These are phyloP conservation scores for Ophonus ardosiacus DNA, from an alignment of 2,888 invertebrate species.

Conservation along the genomic window DNA sequence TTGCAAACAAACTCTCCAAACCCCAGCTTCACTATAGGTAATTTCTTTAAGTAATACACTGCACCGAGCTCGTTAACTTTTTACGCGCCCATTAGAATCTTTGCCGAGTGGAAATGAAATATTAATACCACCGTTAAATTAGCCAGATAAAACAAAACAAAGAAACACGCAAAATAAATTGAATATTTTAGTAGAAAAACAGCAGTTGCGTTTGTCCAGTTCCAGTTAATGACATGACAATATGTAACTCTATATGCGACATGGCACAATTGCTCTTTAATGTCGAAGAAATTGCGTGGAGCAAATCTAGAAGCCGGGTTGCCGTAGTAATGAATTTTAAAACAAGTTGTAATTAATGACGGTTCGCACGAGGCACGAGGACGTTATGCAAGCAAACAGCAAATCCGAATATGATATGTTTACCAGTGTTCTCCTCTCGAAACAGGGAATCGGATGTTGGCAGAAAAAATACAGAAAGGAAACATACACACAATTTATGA, in stretches of 20 bases:
- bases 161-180: slow-evolving; percentile 54
- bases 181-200: slow-evolving; percentile 53
- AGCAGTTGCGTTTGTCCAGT: slow-evolving; percentile 22
- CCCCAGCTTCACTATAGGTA: not conserved
- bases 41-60: slow-evolving; percentile 58
- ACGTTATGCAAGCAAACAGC: not conserved
- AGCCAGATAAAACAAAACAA: slow-evolving; percentile 55
- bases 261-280: slow-evolving; percentile 55
- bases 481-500: slow-evolving; percentile 61
- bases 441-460: slow-evolving; percentile 52
- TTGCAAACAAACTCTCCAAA: too few relatives aligned
- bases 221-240: slow-evolving; percentile 24
- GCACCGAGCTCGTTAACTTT: slow-evolving; percentile 55
- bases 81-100: slow-evolving; percentile 56
- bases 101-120: slow-evolving; percentile 59
- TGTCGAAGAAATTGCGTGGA: slow-evolving; percentile 55
- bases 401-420: slow-evolving; percentile 52
- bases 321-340: slow-evolving; percentile 56
- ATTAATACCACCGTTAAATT: slow-evolving; percentile 54
- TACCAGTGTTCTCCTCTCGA: slow-evolving; percentile 10
- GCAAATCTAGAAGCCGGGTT: slow-evolving; percentile 32
- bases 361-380: slow-evolving; percentile 1
- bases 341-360: slow-evolving; percentile 54
- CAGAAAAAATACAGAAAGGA: slow-evolving; percentile 51
- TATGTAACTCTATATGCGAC: not conserved